Evolutionary conservation across 2,888 invertebrate genomes (phyloP).

Genomic region (Hypercompe scribonia): DNA sequence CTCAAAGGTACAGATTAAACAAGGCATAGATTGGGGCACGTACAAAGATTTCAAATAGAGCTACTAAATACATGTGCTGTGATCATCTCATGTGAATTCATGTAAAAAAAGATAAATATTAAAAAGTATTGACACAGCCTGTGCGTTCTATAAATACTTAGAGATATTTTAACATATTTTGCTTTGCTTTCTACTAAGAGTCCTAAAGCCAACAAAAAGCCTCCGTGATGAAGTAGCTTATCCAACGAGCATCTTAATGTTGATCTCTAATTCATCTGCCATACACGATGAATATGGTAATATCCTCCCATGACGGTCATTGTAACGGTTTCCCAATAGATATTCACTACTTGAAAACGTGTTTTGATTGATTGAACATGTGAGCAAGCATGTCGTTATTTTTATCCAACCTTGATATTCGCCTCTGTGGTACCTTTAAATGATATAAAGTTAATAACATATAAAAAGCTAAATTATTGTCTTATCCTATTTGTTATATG

Average conservation of each 20-base stretch:
- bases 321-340: slow-evolving; percentile 23
- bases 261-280: slow-evolving; percentile 25
- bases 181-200: not conserved
- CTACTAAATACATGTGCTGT: not conserved
- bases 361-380: slow-evolving; percentile 28
- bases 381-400: slow-evolving; percentile 18
- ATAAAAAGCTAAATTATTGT: not conserved
- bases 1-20: not conserved
- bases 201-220: not conserved
- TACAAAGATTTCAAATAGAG: not conserved
- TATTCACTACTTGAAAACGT: slow-evolving; percentile 24
- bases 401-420: slow-evolving; percentile 15
- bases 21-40: not conserved
- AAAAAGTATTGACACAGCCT: not conserved
- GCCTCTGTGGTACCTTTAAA: not conserved
- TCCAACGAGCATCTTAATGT: slow-evolving; percentile 23
- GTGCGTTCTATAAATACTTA: not conserved
- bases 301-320: slow-evolving; percentile 20
- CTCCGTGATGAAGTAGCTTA: slow-evolving; percentile 10
- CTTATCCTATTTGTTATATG: not conserved
- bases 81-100: not conserved
- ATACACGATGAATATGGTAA: slow-evolving; percentile 27
- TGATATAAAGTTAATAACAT: not conserved
- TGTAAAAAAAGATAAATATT: not conserved
- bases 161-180: not conserved